Percentiles rank a stretch among this genome's conserved stretches.
phyloP scores from a whole-genome alignment of 2,888 invertebrate species.

The Limnephilus lunatus region DNA sequence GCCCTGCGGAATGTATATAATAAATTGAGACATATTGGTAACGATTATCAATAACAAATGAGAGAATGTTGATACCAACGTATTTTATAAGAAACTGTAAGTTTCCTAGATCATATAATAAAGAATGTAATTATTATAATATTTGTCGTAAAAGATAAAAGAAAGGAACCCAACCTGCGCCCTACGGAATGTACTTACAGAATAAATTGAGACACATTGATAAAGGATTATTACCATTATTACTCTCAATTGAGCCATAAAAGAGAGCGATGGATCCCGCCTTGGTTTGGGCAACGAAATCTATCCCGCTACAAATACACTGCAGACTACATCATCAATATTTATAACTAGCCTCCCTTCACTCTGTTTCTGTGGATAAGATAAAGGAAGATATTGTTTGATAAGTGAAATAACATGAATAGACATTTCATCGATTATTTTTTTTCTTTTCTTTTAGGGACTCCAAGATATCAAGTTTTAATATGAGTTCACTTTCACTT shows the following conservation, averaged over 20 bases:
- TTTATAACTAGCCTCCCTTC: neutral
- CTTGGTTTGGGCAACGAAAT: neutral
- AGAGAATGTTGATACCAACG: neutral
- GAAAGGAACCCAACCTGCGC: neutral
- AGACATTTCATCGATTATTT: neutral
- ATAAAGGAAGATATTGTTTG: neutral
- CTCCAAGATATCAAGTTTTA: too few relatives aligned
- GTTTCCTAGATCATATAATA: neutral
- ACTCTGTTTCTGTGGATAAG: neutral
- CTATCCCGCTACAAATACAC: neutral
- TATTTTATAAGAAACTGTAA: neutral
- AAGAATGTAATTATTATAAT: neutral
- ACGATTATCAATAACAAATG: neutral
- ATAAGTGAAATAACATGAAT: neutral
- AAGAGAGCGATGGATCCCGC: neutral
- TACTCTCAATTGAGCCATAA: conserved; percentile 2
- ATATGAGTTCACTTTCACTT: too few relatives aligned
- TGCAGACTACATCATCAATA: neutral
- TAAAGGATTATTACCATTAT: conserved; percentile 2
- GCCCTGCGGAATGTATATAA: neutral
- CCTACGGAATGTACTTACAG: neutral
- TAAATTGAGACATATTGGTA: neutral
- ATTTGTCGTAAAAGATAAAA: neutral
- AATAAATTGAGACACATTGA: conserved; percentile 2
- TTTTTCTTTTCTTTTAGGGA: too few relatives aligned